phyloP scores from a whole-genome alignment of 1,140 invertebrate genomes.

The Drosophila jambulina region DNA sequence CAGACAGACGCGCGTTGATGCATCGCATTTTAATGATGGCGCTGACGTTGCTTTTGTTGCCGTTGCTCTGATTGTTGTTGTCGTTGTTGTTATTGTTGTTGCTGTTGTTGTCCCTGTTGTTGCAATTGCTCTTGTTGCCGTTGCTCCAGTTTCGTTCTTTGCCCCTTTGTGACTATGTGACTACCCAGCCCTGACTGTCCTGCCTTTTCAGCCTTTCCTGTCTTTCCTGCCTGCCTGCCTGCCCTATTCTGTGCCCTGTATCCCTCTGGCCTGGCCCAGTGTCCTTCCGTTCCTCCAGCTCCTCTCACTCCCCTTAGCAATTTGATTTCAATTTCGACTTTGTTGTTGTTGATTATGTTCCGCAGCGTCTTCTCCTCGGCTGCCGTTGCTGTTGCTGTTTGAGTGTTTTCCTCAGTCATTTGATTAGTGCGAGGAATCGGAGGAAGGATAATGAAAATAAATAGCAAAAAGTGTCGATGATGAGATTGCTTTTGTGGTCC shows the following conservation, averaged over 20 bases:
- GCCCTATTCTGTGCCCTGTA: background rate
- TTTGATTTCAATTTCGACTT: constrained; percentile 68
- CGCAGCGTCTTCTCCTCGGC: constrained; percentile 3
- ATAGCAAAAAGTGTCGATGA: constrained; percentile 64
- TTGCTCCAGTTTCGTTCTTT: constrained; percentile 20
- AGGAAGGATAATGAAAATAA: constrained; percentile 61
- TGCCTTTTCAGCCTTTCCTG: background rate
- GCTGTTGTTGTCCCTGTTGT: constrained; percentile 13
- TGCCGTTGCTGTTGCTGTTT: constrained; percentile 1
- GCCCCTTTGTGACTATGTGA: constrained; percentile 15
- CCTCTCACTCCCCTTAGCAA: constrained; percentile 43
- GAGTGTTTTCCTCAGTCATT: constrained; percentile 55
- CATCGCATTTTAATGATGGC: constrained; percentile 57
- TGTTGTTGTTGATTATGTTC: constrained; percentile 49
- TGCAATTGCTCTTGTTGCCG: constrained; percentile 14
- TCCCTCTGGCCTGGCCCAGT: background rate
- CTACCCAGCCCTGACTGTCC: background rate
- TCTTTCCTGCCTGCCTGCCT: background rate
- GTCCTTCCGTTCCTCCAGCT: background rate
- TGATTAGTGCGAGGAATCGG: constrained; percentile 51
- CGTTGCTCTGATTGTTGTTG: background rate
- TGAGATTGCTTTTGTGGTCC: constrained; percentile 62
- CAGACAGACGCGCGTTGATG: constrained; percentile 38
- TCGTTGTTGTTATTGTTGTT: background rate
- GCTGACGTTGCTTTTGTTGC: constrained; percentile 1